These are phyloP conservation scores for Barbus barbus DNA, from an alignment of 2,113 vertebrate genomes.

Conservation along the genomic window DNA sequence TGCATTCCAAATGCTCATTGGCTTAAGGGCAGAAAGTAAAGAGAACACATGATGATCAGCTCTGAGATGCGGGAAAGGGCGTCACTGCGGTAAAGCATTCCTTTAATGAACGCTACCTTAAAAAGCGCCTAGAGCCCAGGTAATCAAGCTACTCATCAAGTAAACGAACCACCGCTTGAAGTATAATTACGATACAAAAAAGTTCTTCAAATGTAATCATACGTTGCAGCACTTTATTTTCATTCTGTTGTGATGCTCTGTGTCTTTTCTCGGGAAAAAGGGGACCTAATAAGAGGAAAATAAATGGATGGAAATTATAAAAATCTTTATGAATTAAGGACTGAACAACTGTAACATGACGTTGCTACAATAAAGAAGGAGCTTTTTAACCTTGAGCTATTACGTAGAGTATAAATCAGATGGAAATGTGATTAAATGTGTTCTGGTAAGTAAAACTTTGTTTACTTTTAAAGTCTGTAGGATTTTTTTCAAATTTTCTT, in stretches of 20 bases:
- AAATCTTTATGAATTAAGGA: neutral
- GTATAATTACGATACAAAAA: constrained; percentile 17
- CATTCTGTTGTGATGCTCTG: neutral
- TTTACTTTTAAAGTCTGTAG: neutral
- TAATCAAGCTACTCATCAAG: constrained; percentile 47
- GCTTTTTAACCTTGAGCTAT: neutral
- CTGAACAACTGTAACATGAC: neutral
- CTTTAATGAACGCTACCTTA: constrained; percentile 11
- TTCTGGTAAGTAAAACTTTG: neutral
- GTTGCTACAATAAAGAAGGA: neutral
- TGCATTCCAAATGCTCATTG: constrained; percentile 59
- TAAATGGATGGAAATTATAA: neutral
- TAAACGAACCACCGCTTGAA: constrained; percentile 29
- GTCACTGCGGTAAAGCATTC: constrained; percentile 18
- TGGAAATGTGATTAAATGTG: neutral
- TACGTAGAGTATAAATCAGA: neutral
- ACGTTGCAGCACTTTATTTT: neutral
- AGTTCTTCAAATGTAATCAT: constrained; percentile 22
- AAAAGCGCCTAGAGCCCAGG: neutral
- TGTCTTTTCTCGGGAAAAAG: neutral
- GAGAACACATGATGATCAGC: constrained; percentile 7
- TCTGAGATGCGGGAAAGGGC: constrained; percentile 17
- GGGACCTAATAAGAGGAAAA: neutral
- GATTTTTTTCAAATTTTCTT: neutral
- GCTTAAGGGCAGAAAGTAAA: constrained; percentile 28